Evolutionary conservation across 1,140 invertebrate genomes (phyloP).

Genomic region (Drosophila subobscura): DNA sequence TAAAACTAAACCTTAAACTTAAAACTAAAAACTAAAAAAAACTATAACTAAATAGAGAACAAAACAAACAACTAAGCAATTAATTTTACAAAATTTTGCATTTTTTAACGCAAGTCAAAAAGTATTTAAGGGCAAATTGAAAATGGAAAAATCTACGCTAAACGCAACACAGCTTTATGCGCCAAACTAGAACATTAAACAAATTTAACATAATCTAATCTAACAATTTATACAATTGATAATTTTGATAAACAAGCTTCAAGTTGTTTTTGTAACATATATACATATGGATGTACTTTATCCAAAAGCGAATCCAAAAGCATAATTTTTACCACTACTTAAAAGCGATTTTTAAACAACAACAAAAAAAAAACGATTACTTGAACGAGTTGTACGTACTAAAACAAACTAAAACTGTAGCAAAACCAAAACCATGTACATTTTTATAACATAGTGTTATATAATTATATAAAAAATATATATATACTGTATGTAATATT

Average conservation of each 20-base stretch:
- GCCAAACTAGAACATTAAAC: slow-evolving; percentile 80
- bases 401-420: slow-evolving; percentile 71
- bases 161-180: slow-evolving; percentile 80
- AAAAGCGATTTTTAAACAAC: slow-evolving; percentile 52
- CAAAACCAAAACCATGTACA: slow-evolving; percentile 77
- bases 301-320: slow-evolving; percentile 1
- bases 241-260: slow-evolving; percentile 51
- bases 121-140: slow-evolving; percentile 74
- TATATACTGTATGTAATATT: slow-evolving; percentile 67
- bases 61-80: slow-evolving; percentile 38
- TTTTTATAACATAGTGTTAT: slow-evolving; percentile 70
- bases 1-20: slow-evolving; percentile 26
- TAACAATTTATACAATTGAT: slow-evolving; percentile 45
- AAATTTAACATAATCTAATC: slow-evolving; percentile 51
- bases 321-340: slow-evolving; percentile 54
- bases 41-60: slow-evolving; percentile 2
- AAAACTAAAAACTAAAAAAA: slow-evolving; percentile 30
- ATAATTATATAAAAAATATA: slow-evolving; percentile 65
- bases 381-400: slow-evolving; percentile 72
- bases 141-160: slow-evolving; percentile 69
- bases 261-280: slow-evolving; percentile 77
- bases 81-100: slow-evolving; percentile 57
- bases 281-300: slow-evolving; percentile 42
- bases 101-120: slow-evolving; percentile 73
- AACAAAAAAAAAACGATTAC: slow-evolving; percentile 39